Base-by-base conservation (phyloP, 2,797 vertebrate genomes). In the Sebastes umbrosus region DNA sequence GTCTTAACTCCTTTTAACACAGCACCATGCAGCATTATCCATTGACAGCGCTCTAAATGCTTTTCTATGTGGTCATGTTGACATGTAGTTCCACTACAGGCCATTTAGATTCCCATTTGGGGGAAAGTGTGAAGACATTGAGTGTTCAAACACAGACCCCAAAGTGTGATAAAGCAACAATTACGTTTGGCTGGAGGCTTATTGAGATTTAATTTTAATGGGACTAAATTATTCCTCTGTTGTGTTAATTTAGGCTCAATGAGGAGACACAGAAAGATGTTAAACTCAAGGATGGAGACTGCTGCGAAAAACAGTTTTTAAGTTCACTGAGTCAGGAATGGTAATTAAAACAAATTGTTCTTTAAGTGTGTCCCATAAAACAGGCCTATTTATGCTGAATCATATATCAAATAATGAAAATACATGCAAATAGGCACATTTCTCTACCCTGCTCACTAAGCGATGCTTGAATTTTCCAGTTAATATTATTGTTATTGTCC, bases 171-270 rank as follows among this genome's bases (percentile, higher is more conserved):
- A 32, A 69, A n/a, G 64, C 36, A 57, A 68, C 80, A 75, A 39
- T 77, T 78, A 52, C 11, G 39, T 81, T 55, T 84, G 60, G 62
- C 77, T 87, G 59, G 70, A 79, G 50, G 78, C 78, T 83, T 73
- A 77, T 70, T 75, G 63, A 29, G 82, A 75, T 85, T 77, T 80
- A 80, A 87, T 86, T 65, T 76, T 71, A 87, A 87, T 86, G 60
- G 77, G 71, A 34, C 73, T 27, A 78, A 87, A 90, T 87, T 55
- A 86, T 84, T 84, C 70, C 71, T 80, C 66, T 77, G 62, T 78
- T 87, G 81, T 79, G 81, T 75, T 88, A 59, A 82, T 88, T 80
- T 70, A 54, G 27, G 59, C 62, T 82, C 75, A 80, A 31, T 39
- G 69, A 81, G 39, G 82, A 13, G 62, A 72, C 80, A 25, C 32